phyloP scores from a whole-genome alignment of 2,113 vertebrate species.

The human (Homo sapiens) region DNA sequence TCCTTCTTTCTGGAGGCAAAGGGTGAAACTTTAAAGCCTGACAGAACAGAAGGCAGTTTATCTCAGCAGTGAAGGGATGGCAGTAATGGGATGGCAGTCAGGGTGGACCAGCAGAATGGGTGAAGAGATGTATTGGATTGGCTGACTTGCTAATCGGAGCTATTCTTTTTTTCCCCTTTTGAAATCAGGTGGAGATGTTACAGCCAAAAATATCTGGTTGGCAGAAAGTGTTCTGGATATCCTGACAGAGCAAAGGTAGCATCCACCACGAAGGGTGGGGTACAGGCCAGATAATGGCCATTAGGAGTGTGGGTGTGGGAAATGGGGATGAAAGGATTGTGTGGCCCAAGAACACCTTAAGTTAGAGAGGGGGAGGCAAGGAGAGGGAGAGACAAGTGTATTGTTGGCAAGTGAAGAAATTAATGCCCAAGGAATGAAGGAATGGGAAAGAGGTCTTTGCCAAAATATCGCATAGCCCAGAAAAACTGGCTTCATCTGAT shows the following conservation, averaged over 20 bases:
- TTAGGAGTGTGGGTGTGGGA: background rate
- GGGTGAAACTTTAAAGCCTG: background rate
- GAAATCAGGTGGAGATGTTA: slow-evolving; percentile 92
- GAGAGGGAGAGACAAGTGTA: fast-evolving
- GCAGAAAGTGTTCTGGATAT: slow-evolving; percentile 95
- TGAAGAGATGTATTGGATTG: background rate
- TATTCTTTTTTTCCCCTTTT: background rate
- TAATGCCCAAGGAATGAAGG: background rate
- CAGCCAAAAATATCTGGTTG: slow-evolving; percentile 95
- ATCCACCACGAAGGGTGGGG: background rate
- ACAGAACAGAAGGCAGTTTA: background rate
- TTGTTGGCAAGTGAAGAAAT: background rate
- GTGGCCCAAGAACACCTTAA: fast-evolving
- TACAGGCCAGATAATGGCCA: background rate
- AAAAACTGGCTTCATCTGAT: slow-evolving; percentile 76
- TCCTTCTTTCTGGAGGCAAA: background rate
- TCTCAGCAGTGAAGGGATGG: background rate
- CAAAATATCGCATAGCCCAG: slow-evolving; percentile 64
- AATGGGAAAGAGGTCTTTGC: slow-evolving; percentile 45
- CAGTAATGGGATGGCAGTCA: background rate
- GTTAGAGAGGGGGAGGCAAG: background rate
- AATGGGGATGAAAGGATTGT: background rate
- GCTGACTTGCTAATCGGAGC: slow-evolving; percentile 9
- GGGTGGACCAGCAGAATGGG: background rate
- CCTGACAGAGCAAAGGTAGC: slow-evolving; percentile 93